Evolutionary conservation across 2,113 vertebrate genomes (phyloP), one percentile per base, ranked within the genome.

Genomic region (Nettapus auritus): DNA sequence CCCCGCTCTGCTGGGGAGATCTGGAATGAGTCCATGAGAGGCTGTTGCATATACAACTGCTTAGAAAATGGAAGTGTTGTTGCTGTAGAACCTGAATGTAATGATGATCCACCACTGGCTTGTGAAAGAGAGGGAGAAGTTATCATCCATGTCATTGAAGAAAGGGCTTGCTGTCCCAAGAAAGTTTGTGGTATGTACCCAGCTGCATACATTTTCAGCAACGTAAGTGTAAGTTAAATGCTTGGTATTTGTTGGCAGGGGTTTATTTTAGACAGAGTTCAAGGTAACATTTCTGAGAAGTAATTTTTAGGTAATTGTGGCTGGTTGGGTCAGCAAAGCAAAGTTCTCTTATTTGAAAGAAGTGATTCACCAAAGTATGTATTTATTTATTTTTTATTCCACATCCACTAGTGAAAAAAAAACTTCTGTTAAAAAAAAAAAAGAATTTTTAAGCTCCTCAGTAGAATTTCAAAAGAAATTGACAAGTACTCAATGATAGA

Each of bases 101-200:
- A 81, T 23, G 86, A 98, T n/a, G 97, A 98, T 55, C 96, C 98
- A 7, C 48, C 96, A 0, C 99, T 98, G 2, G 75, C 98, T 33
- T 99, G 99, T 97, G 98, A 98, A 93, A 97, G 98, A 73, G 98
- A 99, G 95, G 99, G 99, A 28, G 99, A 99, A 97, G 98, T 99
- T 66, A 97, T 99, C 3, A 85, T 99, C 76, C 96, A 97, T 55
- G 97, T 99, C 12, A 79, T 98, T 18, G 98, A 99, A 95, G 98
- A 99, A 93, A 96, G 97, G 88, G 98, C 97, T 84, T 99, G 99
- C 95, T 99, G 99, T 89, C 98, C 98, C 64, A 99, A 98, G 94
- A 98, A 99, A 97, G 97, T 99, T 63, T 99, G 99, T 77, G 98
- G 99, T 99, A 98, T 11, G 98, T 97, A 85, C 57, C 11, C 26